Base-by-base conservation (phyloP, 1,140 invertebrate species). In the Manduca sexta region DNA sequence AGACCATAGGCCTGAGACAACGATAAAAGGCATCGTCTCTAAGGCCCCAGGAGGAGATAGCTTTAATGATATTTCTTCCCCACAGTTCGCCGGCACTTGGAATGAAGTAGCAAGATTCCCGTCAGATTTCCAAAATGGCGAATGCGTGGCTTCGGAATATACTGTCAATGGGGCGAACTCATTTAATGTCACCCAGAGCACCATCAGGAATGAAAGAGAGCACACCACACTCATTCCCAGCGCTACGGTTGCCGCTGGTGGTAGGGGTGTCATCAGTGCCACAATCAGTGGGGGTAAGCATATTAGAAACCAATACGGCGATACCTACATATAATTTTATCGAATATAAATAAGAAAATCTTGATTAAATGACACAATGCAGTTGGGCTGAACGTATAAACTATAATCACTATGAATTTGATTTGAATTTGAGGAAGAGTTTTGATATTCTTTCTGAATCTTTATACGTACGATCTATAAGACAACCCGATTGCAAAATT, bases 71-170 rank as follows among this genome's bases (percentile, higher is more conserved):
- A 38, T 29, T 34, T 17, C n/a, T 46, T 26, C 13, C 15, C 37
- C 29, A 33, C 40, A 84, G 78, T 84, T 82, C 43, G 15, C 46
- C n/a, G 78, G 74, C 3, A 46, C 53, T 3, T 84, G 81, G 81
- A 61, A 70, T 33, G 81, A 84, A 57, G 53, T 70, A 12, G 53
- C 70, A 2, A 63, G 78, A 6, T 82, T 66, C 58, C 81, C 81
- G 8, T 82, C 76, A 1, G 65, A 70, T 21, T 39, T 78, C 0
- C 75, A 74, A 56, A 55, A 59, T 2, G 81, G 78, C 2, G 63
- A 74, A 38, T 84, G 81, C 16, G 60, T 61, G 0, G 41, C 53
- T 2, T 68, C 47, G 12, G 16, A 63, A 62, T 31, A 16, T 12
- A 30, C 5, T 10, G 16, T 34, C 4, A 30, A 31, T 33, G 49